Percentiles rank a stretch among this genome's conserved stretches.
These are phyloP conservation scores for Brachyptera putata DNA, from an alignment of 2,888 invertebrate species.

Conservation along the genomic window DNA sequence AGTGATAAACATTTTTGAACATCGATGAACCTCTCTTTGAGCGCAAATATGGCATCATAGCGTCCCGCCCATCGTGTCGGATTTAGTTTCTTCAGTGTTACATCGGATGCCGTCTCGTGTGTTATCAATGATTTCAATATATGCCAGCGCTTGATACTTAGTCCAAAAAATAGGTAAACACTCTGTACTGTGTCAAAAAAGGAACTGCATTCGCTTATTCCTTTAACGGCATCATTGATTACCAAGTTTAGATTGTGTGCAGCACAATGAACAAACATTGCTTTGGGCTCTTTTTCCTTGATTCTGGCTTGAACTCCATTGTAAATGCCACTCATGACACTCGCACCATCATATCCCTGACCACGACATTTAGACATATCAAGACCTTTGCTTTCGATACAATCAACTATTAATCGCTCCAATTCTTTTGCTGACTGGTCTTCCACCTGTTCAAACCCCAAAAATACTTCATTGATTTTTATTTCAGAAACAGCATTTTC, in stretches of 20 bases:
- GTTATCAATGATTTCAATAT: constrained; percentile 14
- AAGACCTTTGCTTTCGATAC: too few relatives aligned
- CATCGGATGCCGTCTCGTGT: too few relatives aligned
- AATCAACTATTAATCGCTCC: too few relatives aligned
- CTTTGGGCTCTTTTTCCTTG: constrained; percentile 24
- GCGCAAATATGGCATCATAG: background rate
- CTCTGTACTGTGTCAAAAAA: constrained; percentile 7
- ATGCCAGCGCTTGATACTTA: constrained; percentile 19
- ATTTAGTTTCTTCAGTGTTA: constrained; percentile 1
- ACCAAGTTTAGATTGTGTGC: constrained; percentile 26
- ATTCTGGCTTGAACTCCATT: constrained; percentile 29
- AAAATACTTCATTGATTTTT: too few relatives aligned
- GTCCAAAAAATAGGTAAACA: constrained; percentile 17
- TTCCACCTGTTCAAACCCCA: too few relatives aligned
- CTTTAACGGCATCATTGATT: constrained; percentile 23
- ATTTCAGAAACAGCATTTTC: too few relatives aligned
- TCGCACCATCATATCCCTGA: constrained; percentile 35
- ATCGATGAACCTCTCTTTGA: too few relatives aligned
- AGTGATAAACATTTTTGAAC: too few relatives aligned
- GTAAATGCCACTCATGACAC: constrained; percentile 33
- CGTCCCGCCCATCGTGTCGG: background rate
- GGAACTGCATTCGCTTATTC: background rate
- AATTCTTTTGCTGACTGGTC: too few relatives aligned
- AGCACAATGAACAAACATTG: constrained; percentile 29
- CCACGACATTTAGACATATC: constrained; percentile 32